Evolutionary conservation across 2,888 invertebrate species (phyloP), one percentile per base, ranked within the genome.

Genomic region (Pandemis cinnamomeana): DNA sequence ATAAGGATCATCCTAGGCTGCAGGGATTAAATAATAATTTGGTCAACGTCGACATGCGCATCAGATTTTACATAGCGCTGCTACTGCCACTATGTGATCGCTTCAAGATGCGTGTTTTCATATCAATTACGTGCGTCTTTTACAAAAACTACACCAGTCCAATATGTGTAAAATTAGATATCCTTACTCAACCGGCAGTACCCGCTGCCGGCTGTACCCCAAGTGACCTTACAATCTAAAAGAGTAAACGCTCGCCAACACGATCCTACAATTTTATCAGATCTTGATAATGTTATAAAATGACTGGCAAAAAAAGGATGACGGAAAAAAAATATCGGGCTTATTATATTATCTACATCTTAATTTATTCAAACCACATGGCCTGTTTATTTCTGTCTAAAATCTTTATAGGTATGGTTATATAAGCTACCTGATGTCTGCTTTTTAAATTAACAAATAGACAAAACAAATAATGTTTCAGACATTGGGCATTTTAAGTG

Each of bases 401-500:
- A 51, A 51, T n/a, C n/a, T n/a, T 51, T n/a, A n/a, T 51, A 51
- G 13, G 51, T 51, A 51, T 6, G 51, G 6, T 51, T 13, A 51
- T 20, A 8, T n/a, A n/a, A 67, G 55, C 27, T 11, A 55, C 55
- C 55, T 46, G 55, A 62, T 72, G 68, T 61, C 68, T 72, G 62
- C 63, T 63, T 58, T 72, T 46, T 63, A 63, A 55, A 55, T 20
- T 10, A 55, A 55, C 15, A 20, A 15, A 55, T 27, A 11, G 2
- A 60, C 36, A 36, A 60, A 36, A 11, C 5, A 51, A 36, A 27
- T 11, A 48, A 58, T 36, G 27, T 20, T 63, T 72, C 63, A 69
- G 48, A 69, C 48, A 72, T 61, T 42, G 67, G 63, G 68, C 63
- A 69, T 72, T 55, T 60, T 64, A 53, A 63, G 48, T 68, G 53